phyloP scores from a whole-genome alignment of 2,888 invertebrate genomes.

The Trichopria drosophilae region DNA sequence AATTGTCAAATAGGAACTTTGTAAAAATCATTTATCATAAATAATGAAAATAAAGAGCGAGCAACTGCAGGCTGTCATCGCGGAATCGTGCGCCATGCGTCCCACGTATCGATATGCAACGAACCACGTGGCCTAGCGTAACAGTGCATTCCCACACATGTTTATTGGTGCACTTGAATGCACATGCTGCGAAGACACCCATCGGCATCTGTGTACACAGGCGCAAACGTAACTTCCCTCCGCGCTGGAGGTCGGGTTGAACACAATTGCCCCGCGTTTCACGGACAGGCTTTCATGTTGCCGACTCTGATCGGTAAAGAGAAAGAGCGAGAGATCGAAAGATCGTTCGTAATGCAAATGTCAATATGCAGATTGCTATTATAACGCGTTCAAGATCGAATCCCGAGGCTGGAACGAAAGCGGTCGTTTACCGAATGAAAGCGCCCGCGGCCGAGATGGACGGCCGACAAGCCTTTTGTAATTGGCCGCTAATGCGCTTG shows the following conservation, averaged over 20 bases:
- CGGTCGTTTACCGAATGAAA: no score
- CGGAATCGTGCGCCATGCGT: no score
- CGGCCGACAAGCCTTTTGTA: no score
- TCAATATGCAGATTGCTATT: conserved; percentile 41
- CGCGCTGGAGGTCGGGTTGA: conserved; percentile 30
- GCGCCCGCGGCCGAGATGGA: background rate
- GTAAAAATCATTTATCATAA: no score
- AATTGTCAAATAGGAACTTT: no score
- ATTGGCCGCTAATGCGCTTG: no score
- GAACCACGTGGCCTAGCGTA: no score
- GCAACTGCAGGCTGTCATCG: no score
- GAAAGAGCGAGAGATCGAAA: conserved; percentile 29
- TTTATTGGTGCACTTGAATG: conserved; percentile 15
- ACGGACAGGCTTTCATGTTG: conserved; percentile 48
- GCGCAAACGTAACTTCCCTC: conserved; percentile 12
- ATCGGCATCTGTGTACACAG: conserved; percentile 8
- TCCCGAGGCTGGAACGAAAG: no score
- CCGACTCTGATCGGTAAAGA: conserved; percentile 40
- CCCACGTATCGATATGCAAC: no score
- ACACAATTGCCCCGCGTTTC: conserved; percentile 49
- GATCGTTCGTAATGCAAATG: conserved; percentile 40
- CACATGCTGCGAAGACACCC: conserved; percentile 20
- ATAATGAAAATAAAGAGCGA: no score
- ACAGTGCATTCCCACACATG: no score
- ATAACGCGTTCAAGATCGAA: conserved; percentile 34